These are phyloP conservation scores for Corticium candelabrum DNA, from an alignment of 37 sponge, comb jelly and placozoan species.

Conservation along the genomic window DNA sequence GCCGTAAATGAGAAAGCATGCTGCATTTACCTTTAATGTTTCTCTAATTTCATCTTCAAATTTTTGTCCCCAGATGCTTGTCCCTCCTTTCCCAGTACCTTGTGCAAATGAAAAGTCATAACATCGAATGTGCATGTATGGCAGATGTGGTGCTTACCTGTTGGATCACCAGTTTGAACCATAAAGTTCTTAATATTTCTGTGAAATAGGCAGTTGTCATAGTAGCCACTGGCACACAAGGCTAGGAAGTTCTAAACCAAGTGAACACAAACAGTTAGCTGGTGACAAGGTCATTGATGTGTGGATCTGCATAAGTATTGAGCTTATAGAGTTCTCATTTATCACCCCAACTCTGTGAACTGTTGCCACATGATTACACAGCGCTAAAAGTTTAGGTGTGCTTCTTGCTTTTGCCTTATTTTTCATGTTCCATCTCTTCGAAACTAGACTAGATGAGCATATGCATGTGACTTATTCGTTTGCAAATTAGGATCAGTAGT, in stretches of 20 bases:
- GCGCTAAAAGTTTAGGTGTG: too few species aligned
- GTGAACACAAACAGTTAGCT: not conserved
- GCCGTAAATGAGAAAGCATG: too few species aligned
- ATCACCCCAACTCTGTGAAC: too few species aligned
- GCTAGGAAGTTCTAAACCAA: conserved; percentile 87
- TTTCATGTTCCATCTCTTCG: too few species aligned
- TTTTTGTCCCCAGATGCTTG: conserved; percentile 81
- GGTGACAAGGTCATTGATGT: too few species aligned
- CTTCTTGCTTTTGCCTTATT: too few species aligned
- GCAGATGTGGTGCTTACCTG: conserved; percentile 13
- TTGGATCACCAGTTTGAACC: conserved; percentile 95
- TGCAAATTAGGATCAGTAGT: too few species aligned
- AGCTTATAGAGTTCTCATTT: not conserved
- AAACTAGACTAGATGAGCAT: too few species aligned
- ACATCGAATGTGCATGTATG: not conserved
- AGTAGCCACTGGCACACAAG: conserved; percentile 96
- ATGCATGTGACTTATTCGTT: too few species aligned
- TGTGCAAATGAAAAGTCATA: conserved; percentile 11
- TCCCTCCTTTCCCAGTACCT: conserved; percentile 94
- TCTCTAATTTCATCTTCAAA: conserved; percentile 94
- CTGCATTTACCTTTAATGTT: conserved; percentile 74
- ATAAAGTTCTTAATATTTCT: conserved; percentile 87
- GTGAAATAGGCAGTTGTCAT: conserved; percentile 85
- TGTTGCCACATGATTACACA: too few species aligned
- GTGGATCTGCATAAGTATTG: not conserved